Evolutionary conservation across 2,888 invertebrate species (phyloP).

Genomic region (Chouioia cunea): DNA sequence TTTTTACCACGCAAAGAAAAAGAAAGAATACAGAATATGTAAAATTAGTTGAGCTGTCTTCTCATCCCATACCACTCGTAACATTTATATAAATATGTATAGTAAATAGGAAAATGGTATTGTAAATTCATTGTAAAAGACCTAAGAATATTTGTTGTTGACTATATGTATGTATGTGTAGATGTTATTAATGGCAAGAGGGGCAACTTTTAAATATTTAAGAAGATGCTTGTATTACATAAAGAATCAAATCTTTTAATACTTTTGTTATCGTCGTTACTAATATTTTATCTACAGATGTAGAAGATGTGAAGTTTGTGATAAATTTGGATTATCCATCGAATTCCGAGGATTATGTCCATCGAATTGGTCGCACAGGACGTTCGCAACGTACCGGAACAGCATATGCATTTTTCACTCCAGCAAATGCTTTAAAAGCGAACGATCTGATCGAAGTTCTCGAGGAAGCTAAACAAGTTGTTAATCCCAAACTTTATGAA

Average conservation of each 20-base stretch:
- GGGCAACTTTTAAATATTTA: no score
- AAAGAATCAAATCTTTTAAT: slow-evolving; percentile 61
- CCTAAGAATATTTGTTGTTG: no score
- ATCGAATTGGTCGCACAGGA: slow-evolving; percentile 96
- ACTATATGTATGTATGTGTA: no score
- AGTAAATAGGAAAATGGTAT: no score
- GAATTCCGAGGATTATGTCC: slow-evolving; percentile 97
- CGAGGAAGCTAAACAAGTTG: slow-evolving; percentile 93
- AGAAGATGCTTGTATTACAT: slow-evolving; percentile 51
- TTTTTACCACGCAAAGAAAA: no score
- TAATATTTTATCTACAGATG: slow-evolving; percentile 78
- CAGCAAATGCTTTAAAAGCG: slow-evolving; percentile 90
- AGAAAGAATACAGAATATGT: no score
- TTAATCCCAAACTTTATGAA: slow-evolving; percentile 89
- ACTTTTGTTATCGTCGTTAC: slow-evolving; percentile 50
- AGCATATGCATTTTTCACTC: slow-evolving; percentile 96
- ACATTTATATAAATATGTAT: no score
- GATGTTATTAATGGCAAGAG: no score
- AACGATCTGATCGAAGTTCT: slow-evolving; percentile 91
- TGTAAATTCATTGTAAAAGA: no score
- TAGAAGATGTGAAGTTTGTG: slow-evolving; percentile 98
- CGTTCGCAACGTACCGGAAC: slow-evolving; percentile 93
- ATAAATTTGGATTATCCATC: slow-evolving; percentile 99
- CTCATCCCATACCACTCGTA: no score
- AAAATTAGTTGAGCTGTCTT: no score